phyloP scores from a whole-genome alignment of 2,113 vertebrate genomes.

The Hirundichthys speculiger region DNA sequence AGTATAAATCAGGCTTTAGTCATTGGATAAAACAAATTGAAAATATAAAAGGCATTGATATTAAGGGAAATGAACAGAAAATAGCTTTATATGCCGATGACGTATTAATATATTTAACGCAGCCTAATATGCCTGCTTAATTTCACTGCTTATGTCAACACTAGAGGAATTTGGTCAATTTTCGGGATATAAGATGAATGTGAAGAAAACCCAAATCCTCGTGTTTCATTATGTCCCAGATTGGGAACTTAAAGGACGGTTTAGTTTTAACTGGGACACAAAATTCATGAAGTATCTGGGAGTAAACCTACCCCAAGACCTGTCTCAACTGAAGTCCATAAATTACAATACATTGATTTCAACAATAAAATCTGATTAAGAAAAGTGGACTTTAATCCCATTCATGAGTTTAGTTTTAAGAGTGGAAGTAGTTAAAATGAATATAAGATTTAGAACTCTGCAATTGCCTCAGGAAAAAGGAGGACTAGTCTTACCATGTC shows the following conservation, averaged over 20 bases:
- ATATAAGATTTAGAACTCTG: not conserved
- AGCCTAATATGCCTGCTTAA: too few species aligned
- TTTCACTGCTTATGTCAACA: too few species aligned
- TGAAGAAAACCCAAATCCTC: not conserved
- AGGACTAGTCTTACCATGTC: not conserved
- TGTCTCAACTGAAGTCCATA: not conserved
- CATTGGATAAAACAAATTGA: too few species aligned
- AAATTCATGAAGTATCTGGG: not conserved
- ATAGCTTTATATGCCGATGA: too few species aligned
- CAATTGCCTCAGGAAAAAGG: not conserved
- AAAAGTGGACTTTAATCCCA: not conserved
- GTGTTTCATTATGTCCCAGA: not conserved
- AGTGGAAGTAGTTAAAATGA: not conserved
- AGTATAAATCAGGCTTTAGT: too few species aligned
- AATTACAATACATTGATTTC: not conserved
- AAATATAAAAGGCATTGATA: too few species aligned
- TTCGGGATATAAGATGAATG: too few species aligned
- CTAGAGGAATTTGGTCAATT: too few species aligned
- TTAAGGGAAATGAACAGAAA: too few species aligned
- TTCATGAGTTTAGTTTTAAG: not conserved
- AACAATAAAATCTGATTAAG: not conserved
- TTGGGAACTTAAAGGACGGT: not conserved
- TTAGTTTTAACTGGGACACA: not conserved
- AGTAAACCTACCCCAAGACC: not conserved
- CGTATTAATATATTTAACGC: too few species aligned